Conservation (phyloP, 2,113 vertebrate genomes). For the Cinclus mexicanus region DNA sequence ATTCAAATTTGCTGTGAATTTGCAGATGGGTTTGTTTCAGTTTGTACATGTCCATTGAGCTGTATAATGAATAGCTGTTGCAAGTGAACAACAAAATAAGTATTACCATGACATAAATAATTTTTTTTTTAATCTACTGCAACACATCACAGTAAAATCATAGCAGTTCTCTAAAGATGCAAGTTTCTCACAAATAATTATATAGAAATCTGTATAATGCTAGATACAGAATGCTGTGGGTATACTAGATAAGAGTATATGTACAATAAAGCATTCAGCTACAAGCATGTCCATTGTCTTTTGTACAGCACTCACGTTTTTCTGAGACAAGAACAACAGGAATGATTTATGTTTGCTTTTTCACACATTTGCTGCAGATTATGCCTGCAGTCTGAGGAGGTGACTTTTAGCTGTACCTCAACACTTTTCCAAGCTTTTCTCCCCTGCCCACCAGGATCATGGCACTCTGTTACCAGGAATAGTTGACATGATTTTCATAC, state of each 20-base stretch:
- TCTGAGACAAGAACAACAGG: background rate
- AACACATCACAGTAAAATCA: background rate
- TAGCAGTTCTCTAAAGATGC: background rate
- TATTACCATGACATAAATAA: background rate
- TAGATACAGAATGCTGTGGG: background rate
- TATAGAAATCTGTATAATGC: background rate
- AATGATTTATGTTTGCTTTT: slow-evolving; percentile 37
- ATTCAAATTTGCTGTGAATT: background rate
- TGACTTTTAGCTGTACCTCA: background rate
- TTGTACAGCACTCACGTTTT: background rate
- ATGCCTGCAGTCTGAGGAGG: background rate
- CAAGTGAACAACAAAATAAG: background rate
- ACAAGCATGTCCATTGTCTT: background rate
- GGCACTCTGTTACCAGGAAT: background rate
- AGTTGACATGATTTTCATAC: background rate
- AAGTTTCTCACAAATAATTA: background rate
- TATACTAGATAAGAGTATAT: background rate
- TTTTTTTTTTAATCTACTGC: background rate
- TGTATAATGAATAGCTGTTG: background rate
- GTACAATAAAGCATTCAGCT: background rate
- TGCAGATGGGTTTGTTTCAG: background rate
- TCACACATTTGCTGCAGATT: background rate
- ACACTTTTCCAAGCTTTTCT: background rate
- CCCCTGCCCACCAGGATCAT: background rate
- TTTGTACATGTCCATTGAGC: background rate